Base-by-base conservation (phyloP, 2,113 vertebrate genomes). In the Chrysemys picta region DNA sequence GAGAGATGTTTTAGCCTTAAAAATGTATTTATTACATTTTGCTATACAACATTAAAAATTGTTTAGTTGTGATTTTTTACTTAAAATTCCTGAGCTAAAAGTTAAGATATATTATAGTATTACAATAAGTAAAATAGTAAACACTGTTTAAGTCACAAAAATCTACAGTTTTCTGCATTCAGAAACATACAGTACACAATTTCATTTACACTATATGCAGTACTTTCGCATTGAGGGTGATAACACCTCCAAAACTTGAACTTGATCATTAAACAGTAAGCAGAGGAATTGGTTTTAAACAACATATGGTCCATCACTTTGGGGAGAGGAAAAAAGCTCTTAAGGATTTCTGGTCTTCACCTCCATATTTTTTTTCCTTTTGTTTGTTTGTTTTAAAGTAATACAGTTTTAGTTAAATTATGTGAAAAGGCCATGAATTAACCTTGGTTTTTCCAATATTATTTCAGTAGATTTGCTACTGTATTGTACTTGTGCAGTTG, bases 381-480 rank as follows among this genome's bases (percentile, higher is more conserved):
- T 91, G 54, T 86, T 89, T 22, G 53, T 57, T 62, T 91, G 54
- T 86, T 45, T 45, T 45, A 45, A 45, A 45, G 45, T 45, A 45
- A 45, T 45, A 45, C 45, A 45, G 45, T 45, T 45, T 45, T 45
- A 45, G 45, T 45, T 45, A 45, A 45, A 45, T 45, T 96, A 95
- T 56, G 84, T 80, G 65, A 47, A 24, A 93, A 95, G 93, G 62
- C 87, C 72, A 57, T 1, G 7, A 93, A 80, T 86, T 91, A 93
- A 88, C 89, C 89, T 3, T 75, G 59, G 52, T 56, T 87, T 96
- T 96, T 93, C 84, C 56, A 19, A 53, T 80, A 93, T 91, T 81
- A 92, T 87, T 95, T 94, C 72, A 54, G 84, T 50, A 83, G 25
- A 57, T 76, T 89, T 84, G 84, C n/a, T 65, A 38, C 31, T 42